Conservation (phyloP, 2,113 vertebrate species). For the Paradoxurus hermaphroditus region DNA sequence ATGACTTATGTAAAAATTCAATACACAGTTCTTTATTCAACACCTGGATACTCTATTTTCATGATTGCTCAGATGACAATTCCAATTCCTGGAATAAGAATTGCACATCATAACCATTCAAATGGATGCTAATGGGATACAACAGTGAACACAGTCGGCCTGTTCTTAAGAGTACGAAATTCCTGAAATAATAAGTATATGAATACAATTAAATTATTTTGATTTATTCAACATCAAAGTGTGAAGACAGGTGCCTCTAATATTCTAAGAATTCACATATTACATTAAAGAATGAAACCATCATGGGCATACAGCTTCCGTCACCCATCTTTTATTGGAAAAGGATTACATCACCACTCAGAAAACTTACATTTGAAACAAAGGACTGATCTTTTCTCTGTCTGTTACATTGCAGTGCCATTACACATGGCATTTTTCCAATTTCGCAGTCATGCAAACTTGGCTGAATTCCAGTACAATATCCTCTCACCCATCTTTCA, state of each 20-base stretch:
- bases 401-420: neutral
- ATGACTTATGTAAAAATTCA: neutral
- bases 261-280: neutral
- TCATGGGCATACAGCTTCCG: rapidly evolving
- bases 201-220: neutral
- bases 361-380: neutral
- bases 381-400: neutral
- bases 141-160: neutral
- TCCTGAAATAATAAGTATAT: neutral
- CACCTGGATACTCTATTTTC: neutral
- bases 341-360: no score
- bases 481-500: neutral
- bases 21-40: neutral
- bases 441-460: neutral
- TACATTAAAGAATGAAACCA: neutral
- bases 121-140: neutral
- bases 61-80: neutral
- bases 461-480: neutral
- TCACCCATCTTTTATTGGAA: neutral
- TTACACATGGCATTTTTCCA: no score
- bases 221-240: neutral
- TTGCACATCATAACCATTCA: neutral
- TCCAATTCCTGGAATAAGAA: neutral
- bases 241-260: neutral
- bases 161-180: neutral